A percentile compares a stretch with the other conserved stretches of the same genome.
phyloP scores from a whole-genome alignment of 2,888 invertebrate genomes.

The Mesopsocus fuscifrons region DNA sequence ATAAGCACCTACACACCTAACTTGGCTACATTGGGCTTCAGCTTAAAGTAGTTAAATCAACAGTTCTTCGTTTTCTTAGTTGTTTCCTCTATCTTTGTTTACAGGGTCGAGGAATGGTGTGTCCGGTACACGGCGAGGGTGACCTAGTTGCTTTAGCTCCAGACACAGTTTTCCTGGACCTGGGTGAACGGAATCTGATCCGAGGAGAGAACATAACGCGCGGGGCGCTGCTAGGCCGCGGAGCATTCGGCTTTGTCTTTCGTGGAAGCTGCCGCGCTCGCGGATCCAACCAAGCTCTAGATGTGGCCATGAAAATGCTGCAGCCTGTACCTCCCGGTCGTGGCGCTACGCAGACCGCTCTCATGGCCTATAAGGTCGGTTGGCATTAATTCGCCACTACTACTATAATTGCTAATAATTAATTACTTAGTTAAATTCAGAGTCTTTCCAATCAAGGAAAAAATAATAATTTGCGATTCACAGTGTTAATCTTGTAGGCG shows the following conservation, averaged over 20 bases:
- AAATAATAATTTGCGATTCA: too few relatives aligned
- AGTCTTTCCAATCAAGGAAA: too few relatives aligned
- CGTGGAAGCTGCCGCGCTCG: conserved; percentile 34
- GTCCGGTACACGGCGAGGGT: conserved; percentile 62
- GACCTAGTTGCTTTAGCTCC: conserved; percentile 70
- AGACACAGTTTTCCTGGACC: conserved; percentile 81
- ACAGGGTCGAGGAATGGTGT: conserved; percentile 24
- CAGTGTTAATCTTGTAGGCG: too few relatives aligned
- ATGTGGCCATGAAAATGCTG: conserved; percentile 88
- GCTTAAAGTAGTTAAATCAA: too few relatives aligned
- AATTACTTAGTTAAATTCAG: too few relatives aligned
- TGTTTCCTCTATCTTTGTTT: not conserved
- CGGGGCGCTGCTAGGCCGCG: conserved; percentile 68
- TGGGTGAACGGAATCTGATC: conserved; percentile 63
- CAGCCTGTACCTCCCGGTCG: conserved; percentile 81
- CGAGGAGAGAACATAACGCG: conserved; percentile 63
- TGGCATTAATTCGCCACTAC: too few relatives aligned
- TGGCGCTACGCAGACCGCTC: conserved; percentile 42
- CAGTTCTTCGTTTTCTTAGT: too few relatives aligned
- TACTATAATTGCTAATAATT: too few relatives aligned
- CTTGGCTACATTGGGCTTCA: too few relatives aligned
- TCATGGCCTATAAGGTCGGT: conserved; percentile 37
- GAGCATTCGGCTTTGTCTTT: conserved; percentile 95
- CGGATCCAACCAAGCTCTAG: conserved; percentile 33
- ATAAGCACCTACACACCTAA: too few relatives aligned